phyloP scores from a whole-genome alignment of 2,888 invertebrate species.

The Sympetrum striolatum region DNA sequence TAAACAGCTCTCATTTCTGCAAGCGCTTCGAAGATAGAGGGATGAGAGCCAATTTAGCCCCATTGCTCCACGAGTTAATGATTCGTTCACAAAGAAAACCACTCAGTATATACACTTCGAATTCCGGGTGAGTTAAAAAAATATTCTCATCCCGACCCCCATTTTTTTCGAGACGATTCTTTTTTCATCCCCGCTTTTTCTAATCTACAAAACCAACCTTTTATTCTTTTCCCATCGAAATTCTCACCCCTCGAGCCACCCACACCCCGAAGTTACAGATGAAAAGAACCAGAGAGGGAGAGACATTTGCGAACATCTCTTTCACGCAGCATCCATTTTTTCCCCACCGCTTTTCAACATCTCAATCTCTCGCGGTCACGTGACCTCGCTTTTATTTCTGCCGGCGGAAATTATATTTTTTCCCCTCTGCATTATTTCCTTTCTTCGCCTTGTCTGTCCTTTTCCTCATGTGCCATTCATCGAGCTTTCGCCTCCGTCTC shows the following conservation, averaged over 20 bases:
- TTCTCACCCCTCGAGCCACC: background rate
- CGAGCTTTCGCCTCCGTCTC: conserved; percentile 1
- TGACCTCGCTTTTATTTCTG: background rate
- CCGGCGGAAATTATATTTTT: background rate
- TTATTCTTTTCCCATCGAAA: too few species aligned
- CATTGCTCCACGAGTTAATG: background rate
- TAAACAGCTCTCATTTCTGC: background rate
- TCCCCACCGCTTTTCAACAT: conserved; percentile 19
- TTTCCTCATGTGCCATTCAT: conserved; percentile 5
- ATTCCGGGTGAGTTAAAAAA: background rate
- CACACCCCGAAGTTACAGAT: background rate
- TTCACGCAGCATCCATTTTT: background rate
- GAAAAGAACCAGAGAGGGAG: background rate
- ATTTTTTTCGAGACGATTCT: background rate
- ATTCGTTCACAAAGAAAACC: background rate
- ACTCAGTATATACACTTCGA: background rate
- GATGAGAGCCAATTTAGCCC: background rate
- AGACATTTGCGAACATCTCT: background rate
- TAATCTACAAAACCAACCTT: too few species aligned
- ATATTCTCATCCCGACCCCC: background rate
- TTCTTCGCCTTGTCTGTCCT: background rate
- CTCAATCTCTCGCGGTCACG: conserved; percentile 4
- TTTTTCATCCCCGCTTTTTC: background rate
- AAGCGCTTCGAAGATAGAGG: background rate
- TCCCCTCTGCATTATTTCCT: background rate